A percentile compares a stretch with the other conserved stretches of the same genome.
Conservation (phyloP, 2,113 vertebrate genomes). For the Antechinus flavipes region DNA sequence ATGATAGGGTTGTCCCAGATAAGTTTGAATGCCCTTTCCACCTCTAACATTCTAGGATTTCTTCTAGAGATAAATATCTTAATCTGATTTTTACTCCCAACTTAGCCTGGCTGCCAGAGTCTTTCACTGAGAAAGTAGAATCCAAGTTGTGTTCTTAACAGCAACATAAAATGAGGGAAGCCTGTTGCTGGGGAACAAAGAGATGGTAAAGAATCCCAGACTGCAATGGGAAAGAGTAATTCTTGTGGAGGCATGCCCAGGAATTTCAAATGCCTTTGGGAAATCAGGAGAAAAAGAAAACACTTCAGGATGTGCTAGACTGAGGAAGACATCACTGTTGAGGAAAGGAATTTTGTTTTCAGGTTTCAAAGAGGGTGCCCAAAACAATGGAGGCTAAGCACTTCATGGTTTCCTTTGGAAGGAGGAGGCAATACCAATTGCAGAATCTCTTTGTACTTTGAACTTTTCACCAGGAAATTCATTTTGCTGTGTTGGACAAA, state of each 20-base stretch:
- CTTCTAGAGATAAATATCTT: not conserved
- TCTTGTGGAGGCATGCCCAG: not conserved
- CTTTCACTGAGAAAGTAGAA: not conserved
- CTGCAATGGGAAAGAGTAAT: not conserved
- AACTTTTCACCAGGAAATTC: constrained; percentile 4
- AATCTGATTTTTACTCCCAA: not conserved
- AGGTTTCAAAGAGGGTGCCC: not conserved
- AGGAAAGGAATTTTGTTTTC: not conserved
- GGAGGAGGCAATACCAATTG: not conserved
- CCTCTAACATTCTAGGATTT: not conserved
- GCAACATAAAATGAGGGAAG: not conserved
- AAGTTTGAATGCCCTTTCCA: not conserved
- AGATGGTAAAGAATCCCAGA: not conserved
- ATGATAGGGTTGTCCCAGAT: not conserved
- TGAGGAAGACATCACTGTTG: not conserved
- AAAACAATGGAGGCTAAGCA: not conserved
- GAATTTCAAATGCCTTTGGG: not conserved
- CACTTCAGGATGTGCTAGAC: not conserved
- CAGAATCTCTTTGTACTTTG: not conserved
- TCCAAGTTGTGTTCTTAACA: not conserved
- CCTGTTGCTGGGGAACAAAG: not conserved
- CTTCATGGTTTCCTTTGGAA: not conserved
- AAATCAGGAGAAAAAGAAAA: not conserved
- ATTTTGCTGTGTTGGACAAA: not conserved
- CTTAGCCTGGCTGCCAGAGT: not conserved